Percentiles rank a stretch among this genome's conserved stretches.
Conservation (phyloP, 1,140 invertebrate species). For the Drosophila quadrilineata region DNA sequence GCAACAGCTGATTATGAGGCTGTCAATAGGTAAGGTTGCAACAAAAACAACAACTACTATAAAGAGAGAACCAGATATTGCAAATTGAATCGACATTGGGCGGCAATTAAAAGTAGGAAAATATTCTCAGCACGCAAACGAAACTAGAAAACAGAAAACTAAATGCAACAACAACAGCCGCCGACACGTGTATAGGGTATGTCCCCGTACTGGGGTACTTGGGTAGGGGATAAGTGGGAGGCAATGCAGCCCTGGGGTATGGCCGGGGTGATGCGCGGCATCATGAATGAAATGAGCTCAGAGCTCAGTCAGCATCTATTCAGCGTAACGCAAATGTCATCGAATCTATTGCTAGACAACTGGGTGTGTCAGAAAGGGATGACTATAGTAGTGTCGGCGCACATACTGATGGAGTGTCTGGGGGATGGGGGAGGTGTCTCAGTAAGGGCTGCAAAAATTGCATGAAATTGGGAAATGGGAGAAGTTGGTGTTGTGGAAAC, state of each 20-base stretch:
- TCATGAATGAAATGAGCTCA: slow-evolving; percentile 66
- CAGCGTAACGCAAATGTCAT: slow-evolving; percentile 3
- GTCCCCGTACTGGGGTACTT: no score
- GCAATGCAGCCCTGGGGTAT: slow-evolving; percentile 10
- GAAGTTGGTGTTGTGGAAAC: slow-evolving; percentile 1
- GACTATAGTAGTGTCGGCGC: background rate
- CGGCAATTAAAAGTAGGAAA: slow-evolving; percentile 62
- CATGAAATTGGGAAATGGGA: slow-evolving; percentile 43
- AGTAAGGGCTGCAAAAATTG: slow-evolving; percentile 17
- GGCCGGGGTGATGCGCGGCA: slow-evolving; percentile 13
- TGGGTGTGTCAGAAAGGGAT: slow-evolving; percentile 25
- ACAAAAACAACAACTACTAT: slow-evolving; percentile 19
- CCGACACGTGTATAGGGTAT: no score
- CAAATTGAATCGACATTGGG: slow-evolving; percentile 58
- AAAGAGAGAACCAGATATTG: background rate
- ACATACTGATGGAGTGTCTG: slow-evolving; percentile 1
- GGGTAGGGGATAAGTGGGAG: background rate
- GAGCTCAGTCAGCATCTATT: slow-evolving; percentile 37
- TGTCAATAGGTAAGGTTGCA: slow-evolving; percentile 32
- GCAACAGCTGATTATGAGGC: slow-evolving; percentile 39
- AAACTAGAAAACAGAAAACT: slow-evolving; percentile 20
- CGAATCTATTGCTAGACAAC: slow-evolving; percentile 19
- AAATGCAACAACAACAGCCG: background rate
- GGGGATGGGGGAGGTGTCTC: background rate
- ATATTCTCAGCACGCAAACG: slow-evolving; percentile 25